Conservation (phyloP, 2,888 invertebrate species). For the Drosophila cognata region DNA sequence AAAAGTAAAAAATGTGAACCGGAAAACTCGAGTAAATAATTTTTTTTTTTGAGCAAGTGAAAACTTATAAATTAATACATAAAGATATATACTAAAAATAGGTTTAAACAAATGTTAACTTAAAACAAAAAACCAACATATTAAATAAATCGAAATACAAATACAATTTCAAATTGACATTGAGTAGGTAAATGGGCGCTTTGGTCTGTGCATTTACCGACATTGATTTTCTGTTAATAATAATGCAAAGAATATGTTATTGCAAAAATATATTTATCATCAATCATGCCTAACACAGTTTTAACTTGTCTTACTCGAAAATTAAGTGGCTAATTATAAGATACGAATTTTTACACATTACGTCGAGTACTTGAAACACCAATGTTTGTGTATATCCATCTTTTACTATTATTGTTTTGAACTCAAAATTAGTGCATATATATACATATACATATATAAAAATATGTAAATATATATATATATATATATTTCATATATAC, state of each 20-base stretch:
- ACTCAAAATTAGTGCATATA: conserved; percentile 29
- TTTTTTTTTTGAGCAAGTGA: conserved; percentile 46
- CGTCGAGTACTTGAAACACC: conserved; percentile 76
- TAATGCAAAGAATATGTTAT: background rate
- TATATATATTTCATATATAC: conserved; percentile 25
- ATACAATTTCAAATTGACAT: conserved; percentile 47
- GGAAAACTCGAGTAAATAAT: conserved; percentile 28
- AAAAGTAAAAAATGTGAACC: conserved; percentile 35
- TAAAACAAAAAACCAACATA: conserved; percentile 37
- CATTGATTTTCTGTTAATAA: conserved; percentile 40
- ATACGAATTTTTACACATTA: conserved; percentile 69
- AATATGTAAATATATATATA: conserved; percentile 21
- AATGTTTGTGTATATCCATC: conserved; percentile 55
- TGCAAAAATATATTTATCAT: conserved; percentile 9
- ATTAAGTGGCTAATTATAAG: conserved; percentile 7
- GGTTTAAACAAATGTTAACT: conserved; percentile 58
- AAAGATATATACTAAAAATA: conserved; percentile 49
- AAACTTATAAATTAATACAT: conserved; percentile 46
- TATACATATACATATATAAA: conserved; percentile 16
- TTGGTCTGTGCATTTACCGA: conserved; percentile 56
- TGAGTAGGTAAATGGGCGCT: conserved; percentile 35
- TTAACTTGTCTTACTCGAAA: conserved; percentile 27
- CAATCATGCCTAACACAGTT: conserved; percentile 22
- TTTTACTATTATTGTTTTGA: background rate
- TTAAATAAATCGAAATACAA: conserved; percentile 56